Evolutionary conservation across 2,888 invertebrate species (phyloP), one percentile per base, ranked within the genome.

Genomic region (Chorisops tibialis): DNA sequence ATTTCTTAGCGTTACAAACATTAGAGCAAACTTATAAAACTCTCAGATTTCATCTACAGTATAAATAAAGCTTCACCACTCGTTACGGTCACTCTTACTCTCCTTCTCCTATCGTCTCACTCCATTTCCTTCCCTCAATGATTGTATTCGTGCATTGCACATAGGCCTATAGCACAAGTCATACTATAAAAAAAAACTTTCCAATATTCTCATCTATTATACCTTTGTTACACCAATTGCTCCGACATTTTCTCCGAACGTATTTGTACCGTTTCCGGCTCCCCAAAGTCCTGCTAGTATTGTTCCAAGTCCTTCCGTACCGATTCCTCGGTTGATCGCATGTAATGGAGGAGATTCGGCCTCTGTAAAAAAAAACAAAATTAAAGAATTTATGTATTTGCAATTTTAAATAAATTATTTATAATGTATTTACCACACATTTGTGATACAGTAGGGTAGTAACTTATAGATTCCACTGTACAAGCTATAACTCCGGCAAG

Each of bases 231-330:
- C 88, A 35, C 92, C 92, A 67, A 94, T 93, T 1, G 92, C 91
- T 1, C 93, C 93, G 43, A 94, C 91, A 74, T 93, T 93, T 74
- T 93, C 92, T 0, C 91, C 91, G 72, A 93, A 93, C 3, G 93
- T 93, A 68, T 93, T 93, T 49, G 92, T 91, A 0, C 92, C 93
- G 70, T 91, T 91, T 1, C 91, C 92, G 24, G 89, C 75, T 7
- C 93, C 94, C 86, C 91, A 90, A 4, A 92, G 81, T 0, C 93
- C 93, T 0, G 91, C 91, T 45, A 94, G 77, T 61, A 92, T 80
- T 0, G 91, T 91, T n/a, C 91, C 91, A 1, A 93, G 75, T 0
- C 93, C 93, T 76, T 94, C 93, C 0, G 89, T 86, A 37, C 87
- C 88, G 38, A 92, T 88, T 0, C 93, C 94, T 41, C 94, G 83